phyloP scores from a whole-genome alignment of 2,888 invertebrate genomes.

The Tetanocera ferruginea region DNA sequence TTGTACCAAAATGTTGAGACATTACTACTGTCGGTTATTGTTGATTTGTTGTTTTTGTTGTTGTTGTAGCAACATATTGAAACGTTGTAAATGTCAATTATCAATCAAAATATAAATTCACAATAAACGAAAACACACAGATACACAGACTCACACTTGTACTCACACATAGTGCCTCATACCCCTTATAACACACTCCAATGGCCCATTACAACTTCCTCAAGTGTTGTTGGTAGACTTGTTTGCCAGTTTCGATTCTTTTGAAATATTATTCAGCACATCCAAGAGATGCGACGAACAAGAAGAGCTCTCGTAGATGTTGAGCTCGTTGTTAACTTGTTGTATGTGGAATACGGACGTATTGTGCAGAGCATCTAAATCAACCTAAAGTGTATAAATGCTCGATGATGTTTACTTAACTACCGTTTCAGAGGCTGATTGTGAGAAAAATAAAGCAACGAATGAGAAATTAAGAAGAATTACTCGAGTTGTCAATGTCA shows the following conservation, averaged over 20 bases:
- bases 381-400: conserved; percentile 25
- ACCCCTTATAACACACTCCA: too few relatives aligned
- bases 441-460: conserved; percentile 27
- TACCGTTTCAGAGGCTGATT: conserved; percentile 34
- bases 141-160: background rate
- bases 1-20: too few relatives aligned
- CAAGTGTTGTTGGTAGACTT: conserved; percentile 25
- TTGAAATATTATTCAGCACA: conserved; percentile 30
- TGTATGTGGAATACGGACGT: too few relatives aligned
- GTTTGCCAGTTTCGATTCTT: conserved; percentile 10
- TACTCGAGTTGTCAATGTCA: background rate
- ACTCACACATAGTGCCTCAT: background rate
- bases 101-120: conserved; percentile 28
- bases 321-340: background rate
- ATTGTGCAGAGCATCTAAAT: conserved; percentile 15
- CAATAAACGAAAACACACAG: background rate
- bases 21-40: too few relatives aligned
- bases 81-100: conserved; percentile 32
- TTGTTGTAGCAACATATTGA: too few relatives aligned
- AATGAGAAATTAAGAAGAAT: conserved; percentile 25
- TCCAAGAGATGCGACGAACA: conserved; percentile 2
- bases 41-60: too few relatives aligned
- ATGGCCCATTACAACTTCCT: conserved; percentile 2
- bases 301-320: conserved; percentile 4
- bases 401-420: conserved; percentile 30